Percentiles rank a stretch among this genome's conserved stretches.
These are phyloP conservation scores for Morpho helenor DNA, from an alignment of 2,888 invertebrate species.

Conservation along the genomic window DNA sequence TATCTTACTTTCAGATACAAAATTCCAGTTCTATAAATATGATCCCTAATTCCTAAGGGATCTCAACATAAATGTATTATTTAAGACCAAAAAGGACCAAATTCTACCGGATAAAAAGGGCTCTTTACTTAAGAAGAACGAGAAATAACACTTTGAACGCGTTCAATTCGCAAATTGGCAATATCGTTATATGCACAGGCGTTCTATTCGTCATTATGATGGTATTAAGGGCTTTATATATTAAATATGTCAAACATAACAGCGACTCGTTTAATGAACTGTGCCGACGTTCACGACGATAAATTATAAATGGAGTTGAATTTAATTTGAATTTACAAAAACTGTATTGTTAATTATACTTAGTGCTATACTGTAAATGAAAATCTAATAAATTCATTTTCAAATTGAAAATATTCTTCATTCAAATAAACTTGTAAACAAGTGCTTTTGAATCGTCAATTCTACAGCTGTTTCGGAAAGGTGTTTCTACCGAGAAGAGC, in stretches of 20 bases:
- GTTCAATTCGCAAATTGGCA: slow-evolving; percentile 21
- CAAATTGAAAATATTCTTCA: too few species aligned
- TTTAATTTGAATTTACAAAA: neutral
- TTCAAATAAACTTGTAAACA: too few species aligned
- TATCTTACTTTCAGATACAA: neutral
- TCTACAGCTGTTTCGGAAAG: too few species aligned
- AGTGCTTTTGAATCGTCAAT: too few species aligned
- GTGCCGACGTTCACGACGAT: neutral
- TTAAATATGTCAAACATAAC: slow-evolving; percentile 29
- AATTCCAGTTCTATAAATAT: slow-evolving; percentile 5
- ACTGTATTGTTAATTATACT: neutral
- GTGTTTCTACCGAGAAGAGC: too few species aligned
- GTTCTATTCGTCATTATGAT: slow-evolving; percentile 32
- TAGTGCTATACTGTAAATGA: neutral
- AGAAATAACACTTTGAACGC: slow-evolving; percentile 8
- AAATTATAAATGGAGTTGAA: neutral
- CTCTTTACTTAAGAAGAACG: slow-evolving; percentile 30
- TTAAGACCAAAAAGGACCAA: slow-evolving; percentile 25
- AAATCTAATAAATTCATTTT: neutral
- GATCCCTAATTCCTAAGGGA: neutral
- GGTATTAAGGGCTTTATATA: slow-evolving; percentile 31
- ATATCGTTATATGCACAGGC: slow-evolving; percentile 30
- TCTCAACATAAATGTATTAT: slow-evolving; percentile 29
- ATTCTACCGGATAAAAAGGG: slow-evolving; percentile 33
- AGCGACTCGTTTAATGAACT: slow-evolving; percentile 1